phyloP scores from a whole-genome alignment of 2,888 invertebrate species.

The Villa cingulata region DNA sequence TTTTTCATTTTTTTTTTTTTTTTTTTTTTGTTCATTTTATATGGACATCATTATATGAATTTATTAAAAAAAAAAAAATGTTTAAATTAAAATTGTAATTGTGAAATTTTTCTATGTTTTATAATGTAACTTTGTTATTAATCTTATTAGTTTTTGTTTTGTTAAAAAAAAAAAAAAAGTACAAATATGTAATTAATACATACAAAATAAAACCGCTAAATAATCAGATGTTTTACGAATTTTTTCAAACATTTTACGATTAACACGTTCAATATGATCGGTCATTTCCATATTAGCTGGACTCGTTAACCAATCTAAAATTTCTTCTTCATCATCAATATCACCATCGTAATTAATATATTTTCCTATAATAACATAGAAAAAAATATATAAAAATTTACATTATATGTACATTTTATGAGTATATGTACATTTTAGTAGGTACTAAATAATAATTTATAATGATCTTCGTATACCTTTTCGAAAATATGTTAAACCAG shows the following conservation, averaged over 20 bases:
- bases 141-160: no score
- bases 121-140: no score
- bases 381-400: not conserved
- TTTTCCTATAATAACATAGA: constrained; percentile 43
- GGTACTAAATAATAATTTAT: not conserved
- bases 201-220: constrained; percentile 86
- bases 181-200: constrained; percentile 41
- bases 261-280: constrained; percentile 84
- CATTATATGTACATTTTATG: no score
- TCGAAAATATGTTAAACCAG: constrained; percentile 81
- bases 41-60: no score
- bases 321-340: constrained; percentile 78
- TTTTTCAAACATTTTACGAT: constrained; percentile 85
- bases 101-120: no score
- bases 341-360: constrained; percentile 86
- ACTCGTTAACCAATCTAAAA: constrained; percentile 80
- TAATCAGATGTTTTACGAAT: constrained; percentile 79
- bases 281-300: constrained; percentile 89
- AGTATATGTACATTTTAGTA: no score
- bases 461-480: constrained; percentile 50
- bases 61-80: no score
- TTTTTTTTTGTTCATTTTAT: no score
- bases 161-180: not conserved
- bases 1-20: no score
- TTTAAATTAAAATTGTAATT: no score